Conservation (phyloP, 1,140 invertebrate genomes). For the Macrobrachium nipponense region DNA sequence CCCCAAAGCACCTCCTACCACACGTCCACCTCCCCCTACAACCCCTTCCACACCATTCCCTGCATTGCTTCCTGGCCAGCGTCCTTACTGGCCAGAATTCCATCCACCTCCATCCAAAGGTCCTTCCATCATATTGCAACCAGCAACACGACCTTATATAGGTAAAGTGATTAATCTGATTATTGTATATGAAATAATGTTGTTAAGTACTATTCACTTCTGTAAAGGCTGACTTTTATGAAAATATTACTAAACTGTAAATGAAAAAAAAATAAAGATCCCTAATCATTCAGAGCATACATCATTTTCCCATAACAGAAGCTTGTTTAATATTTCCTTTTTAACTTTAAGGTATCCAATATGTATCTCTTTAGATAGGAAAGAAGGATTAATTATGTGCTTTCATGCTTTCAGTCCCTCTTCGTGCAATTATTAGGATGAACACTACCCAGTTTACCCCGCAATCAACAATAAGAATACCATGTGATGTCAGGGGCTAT, state of each 20-base stretch:
- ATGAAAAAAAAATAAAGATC: too few species aligned
- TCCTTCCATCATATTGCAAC: conserved; percentile 9
- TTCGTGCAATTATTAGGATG: conserved; percentile 64
- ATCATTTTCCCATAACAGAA: too few species aligned
- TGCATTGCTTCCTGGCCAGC: conserved; percentile 21
- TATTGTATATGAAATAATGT: conserved; percentile 1
- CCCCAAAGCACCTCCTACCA: conserved; percentile 62
- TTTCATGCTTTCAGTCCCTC: conserved; percentile 62
- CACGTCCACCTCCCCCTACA: neutral
- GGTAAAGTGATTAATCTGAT: conserved; percentile 35
- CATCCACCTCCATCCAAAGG: conserved; percentile 11
- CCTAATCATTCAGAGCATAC: too few species aligned
- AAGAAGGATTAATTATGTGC: too few species aligned
- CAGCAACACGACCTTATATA: conserved; percentile 33
- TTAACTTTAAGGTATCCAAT: neutral
- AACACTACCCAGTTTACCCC: conserved; percentile 70
- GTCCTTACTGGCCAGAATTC: conserved; percentile 49
- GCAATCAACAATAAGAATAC: conserved; percentile 77
- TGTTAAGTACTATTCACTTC: neutral
- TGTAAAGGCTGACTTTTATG: neutral
- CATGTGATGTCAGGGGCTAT: conserved; percentile 82
- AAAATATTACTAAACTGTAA: too few species aligned
- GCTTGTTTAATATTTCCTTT: neutral
- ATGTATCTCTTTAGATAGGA: neutral
- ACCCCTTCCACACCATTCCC: conserved; percentile 27